Base-by-base conservation (phyloP, 37 sponge, comb jelly and placozoan species). In the Mnemiopsis leidyi region DNA sequence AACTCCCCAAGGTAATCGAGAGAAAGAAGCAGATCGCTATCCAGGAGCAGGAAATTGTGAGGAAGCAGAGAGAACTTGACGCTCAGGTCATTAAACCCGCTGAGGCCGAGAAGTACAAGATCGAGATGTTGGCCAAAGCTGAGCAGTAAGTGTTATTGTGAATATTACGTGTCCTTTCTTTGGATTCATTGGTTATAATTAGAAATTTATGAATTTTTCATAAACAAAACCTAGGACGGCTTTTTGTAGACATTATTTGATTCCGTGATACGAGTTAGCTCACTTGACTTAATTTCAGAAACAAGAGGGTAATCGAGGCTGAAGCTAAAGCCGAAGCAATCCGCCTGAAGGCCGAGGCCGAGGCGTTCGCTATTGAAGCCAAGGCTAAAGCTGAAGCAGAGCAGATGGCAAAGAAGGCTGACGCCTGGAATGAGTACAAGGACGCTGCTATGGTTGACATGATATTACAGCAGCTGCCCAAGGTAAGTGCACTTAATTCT, bases 401-500 rank as follows among this genome's bases (percentile, higher is more conserved):
- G 76, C 94, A 94, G 76, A 94, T 94, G 94, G 94, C 94, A n/a
- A 94, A 94, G 92, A 94, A 94, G 26, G 94, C 94, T 23, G 94
- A 94, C 13, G 94, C 94, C 23, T 94, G 94, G 94, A 92, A 94
- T 83, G 94, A 94, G 31, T 94, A 94, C 32, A 93, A 94, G 76
- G 92, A 92, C 32, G 94, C 94, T 67, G 94, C 94, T 39, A 94
- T 94, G 94, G 94, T 94, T 39, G 94, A 94, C 92, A 94, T 94
- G 94, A 92, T 94, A 35, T 31, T 94, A 33, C 90, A 94, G 36
- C 83, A 93, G 29, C 71, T 94, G 69, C 94, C 94, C 23, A 94
- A 94, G 92, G 94, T 94, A 61, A 16, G n/a, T 34, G n/a, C n/a
- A n/a, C n/a, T n/a, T n/a, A n/a, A n/a, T n/a, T n/a, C n/a, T n/a